A percentile compares a stretch with the other conserved stretches of the same genome.
Evolutionary conservation across 2,888 invertebrate genomes (phyloP).

Genomic region (Temnothorax ravouxi): DNA sequence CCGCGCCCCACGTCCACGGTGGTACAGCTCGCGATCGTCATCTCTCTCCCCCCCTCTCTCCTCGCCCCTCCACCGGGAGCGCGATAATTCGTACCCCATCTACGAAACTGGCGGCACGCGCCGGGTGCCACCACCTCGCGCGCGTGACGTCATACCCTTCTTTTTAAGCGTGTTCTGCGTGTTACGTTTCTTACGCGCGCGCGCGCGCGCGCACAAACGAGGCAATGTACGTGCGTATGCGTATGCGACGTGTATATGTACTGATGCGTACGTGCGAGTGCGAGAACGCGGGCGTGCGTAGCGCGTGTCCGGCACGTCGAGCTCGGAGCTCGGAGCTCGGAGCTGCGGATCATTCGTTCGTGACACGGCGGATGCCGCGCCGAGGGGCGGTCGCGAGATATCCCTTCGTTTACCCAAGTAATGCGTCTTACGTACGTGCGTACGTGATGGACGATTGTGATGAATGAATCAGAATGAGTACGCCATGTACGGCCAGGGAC

Average conservation of each 20-base stretch:
- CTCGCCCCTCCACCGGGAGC: conserved; percentile 50
- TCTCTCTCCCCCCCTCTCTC: background rate
- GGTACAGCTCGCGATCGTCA: conserved; percentile 33
- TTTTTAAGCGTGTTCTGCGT: conserved; percentile 75
- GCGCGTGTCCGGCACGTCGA: background rate
- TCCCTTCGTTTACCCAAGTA: background rate
- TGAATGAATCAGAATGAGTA: too few species aligned
- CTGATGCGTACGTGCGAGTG: conserved; percentile 25
- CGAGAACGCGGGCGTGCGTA: conserved; percentile 30
- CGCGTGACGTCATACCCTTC: conserved; percentile 81
- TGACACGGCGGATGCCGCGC: background rate
- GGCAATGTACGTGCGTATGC: background rate
- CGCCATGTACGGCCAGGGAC: too few species aligned
- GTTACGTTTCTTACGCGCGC: conserved; percentile 75
- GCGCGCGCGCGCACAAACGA: conserved; percentile 17
- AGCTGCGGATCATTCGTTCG: conserved; percentile 49
- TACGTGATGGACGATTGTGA: background rate
- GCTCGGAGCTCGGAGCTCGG: background rate
- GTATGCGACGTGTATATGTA: too few species aligned
- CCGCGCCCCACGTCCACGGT: conserved; percentile 27
- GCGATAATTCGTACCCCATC: conserved; percentile 70
- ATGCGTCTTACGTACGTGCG: background rate
- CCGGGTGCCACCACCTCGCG: conserved; percentile 81
- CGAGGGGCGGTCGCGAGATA: conserved; percentile 9
- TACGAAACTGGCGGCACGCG: conserved; percentile 81